phyloP scores from a whole-genome alignment of 2,797 vertebrate species.

The Scarus forsteni region DNA sequence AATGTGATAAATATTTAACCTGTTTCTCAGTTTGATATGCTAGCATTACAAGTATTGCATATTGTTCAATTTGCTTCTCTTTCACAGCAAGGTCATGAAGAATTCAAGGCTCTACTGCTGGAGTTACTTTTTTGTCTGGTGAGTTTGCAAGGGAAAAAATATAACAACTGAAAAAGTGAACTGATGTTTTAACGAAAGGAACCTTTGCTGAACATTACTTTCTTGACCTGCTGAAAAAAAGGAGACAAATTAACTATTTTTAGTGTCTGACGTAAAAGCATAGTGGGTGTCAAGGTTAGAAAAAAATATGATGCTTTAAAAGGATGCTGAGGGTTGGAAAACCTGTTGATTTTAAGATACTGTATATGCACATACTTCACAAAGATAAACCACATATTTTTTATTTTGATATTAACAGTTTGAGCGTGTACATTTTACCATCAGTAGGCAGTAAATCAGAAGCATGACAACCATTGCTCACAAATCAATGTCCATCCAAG shows the following conservation, averaged over 20 bases:
- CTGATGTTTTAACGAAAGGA: constrained; percentile 43
- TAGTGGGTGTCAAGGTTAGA: constrained; percentile 37
- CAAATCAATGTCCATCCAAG: no score
- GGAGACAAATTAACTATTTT: constrained; percentile 10
- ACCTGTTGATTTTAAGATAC: no score
- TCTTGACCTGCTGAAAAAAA: constrained; percentile 1
- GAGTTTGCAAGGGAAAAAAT: no score
- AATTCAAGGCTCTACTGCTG: background rate
- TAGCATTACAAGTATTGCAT: background rate
- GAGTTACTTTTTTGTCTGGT: no score
- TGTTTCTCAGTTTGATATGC: background rate
- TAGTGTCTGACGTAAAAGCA: constrained; percentile 22
- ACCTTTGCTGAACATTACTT: constrained; percentile 19
- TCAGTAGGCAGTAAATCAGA: no score
- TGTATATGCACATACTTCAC: no score
- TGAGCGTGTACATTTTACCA: no score
- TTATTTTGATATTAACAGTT: no score
- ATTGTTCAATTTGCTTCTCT: background rate
- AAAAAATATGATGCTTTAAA: constrained; percentile 26
- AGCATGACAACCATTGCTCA: no score
- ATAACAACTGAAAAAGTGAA: background rate
- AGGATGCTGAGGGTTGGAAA: background rate
- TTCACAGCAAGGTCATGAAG: background rate
- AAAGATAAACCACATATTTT: no score
- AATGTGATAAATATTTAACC: constrained; percentile 1